Evolutionary conservation across 2,888 invertebrate genomes (phyloP), one percentile per base, ranked within the genome.

Genomic region (Melikaiella ostensackeni): DNA sequence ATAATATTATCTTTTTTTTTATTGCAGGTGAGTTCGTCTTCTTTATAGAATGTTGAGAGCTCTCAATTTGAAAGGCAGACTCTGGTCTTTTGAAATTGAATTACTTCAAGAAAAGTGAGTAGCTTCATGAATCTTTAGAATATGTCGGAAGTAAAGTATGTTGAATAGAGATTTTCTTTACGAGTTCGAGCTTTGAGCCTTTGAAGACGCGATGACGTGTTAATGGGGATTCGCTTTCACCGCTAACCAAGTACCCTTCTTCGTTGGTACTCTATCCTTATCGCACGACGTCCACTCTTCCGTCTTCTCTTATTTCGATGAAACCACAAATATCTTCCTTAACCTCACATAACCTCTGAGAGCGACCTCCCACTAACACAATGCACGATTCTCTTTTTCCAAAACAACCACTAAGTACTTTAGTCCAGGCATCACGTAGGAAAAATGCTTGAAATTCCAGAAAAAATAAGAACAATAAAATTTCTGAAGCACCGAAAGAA

Each of bases 191-290:
- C 27, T n/a, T 70, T 50, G 27, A 42, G 46, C 27, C 27, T 19
- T 70, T 70, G 46, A 46, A 70, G 50, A 66, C 59, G 75, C 78
- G 74, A 64, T 74, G 78, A 74, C 76, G 76, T 64, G 78, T 78
- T 78, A 78, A 76, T 78, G 78, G 74, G 76, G 64, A 59, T 78
- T 76, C 61, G 76, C 78, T 76, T 78, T 78, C 76, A 78, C 78
- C 76, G 57, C 64, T 76, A 64, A 21, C 64, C 64, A 64, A 38
- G 64, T 64, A 38, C 64, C 21, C 64, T 64, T n/a, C n/a, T 64
- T 24, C 21, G 24, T 38, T 38, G 42, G 64, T 33, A 19, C 38
- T 64, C 64, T 64, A 38, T 42, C 42, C 66, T 66, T 66, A 66
- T 66, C 66, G 13, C 42, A 66, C 38, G 24, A 24, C 66, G 66